Base-by-base conservation (phyloP, 2,888 invertebrate genomes). In the Steromphala cineraria region DNA sequence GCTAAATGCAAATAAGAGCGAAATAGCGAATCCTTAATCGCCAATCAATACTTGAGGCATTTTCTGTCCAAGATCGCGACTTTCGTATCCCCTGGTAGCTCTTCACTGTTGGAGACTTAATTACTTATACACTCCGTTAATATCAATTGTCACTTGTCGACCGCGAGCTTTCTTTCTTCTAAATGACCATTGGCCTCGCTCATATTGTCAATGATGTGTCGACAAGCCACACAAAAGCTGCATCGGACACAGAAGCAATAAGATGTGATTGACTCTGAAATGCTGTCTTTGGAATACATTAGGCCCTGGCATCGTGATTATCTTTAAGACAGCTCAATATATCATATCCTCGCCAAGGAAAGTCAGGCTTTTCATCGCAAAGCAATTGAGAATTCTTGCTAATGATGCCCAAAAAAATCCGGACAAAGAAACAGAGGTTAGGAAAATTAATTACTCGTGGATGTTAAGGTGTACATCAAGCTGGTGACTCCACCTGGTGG, bases 101-200 rank as follows among this genome's bases (percentile, higher is more conserved):
- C 71, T 31, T 71, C 71, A 19, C 71, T 71, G 71, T 40, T 71
- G 71, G 71, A 31, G 40, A 19, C 71, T 71, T 71, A 71, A 71
- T 71, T 71, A 71, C 71, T 71, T 71, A 71, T 71, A 71, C 71
- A 71, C 71, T 36, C 36, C 71, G 71, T 40, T 71, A 71, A 71
- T 71, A 71, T 71, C 71, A 71, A 71, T 71, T 71, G 71, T 71
- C 71, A 40, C 71, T 71, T 71, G 71, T 71, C 71, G 71, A 71
- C 40, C 19, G 36, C 40, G 31, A 36, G 28, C 71, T 17, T 71
- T 71, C 71, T 71, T 36, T 40, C 40, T 71, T 40, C 67, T 19
- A 36, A 36, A 36, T 40, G 71, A 71, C 71, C 40, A 62, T 17
- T 19, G 28, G 28, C 40, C 40, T n/a, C 71, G 28, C 36, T 36